Evolutionary conservation across 2,113 vertebrate genomes (phyloP), one percentile per base, ranked within the genome.

Genomic region (Pagrus major): DNA sequence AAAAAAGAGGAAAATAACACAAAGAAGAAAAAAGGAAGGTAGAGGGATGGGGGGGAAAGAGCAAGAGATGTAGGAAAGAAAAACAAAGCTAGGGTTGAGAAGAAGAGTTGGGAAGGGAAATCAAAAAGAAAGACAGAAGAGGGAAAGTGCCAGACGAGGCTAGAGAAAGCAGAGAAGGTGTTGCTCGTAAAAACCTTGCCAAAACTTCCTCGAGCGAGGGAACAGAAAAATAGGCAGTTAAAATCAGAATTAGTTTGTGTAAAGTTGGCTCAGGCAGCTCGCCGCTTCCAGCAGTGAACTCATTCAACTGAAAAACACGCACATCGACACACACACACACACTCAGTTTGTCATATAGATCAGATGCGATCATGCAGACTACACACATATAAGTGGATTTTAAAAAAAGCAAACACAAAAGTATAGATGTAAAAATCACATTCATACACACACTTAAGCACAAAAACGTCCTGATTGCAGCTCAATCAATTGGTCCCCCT

Each of bases 141-240:
- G n/a, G 49, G 55, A 63, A 64, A 79, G 42, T 16, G 65, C 55
- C 74, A 81, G 60, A 41, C 15, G 9, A 79, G 35, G 80, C 72
- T 37, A 12, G 54, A 83, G 88, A 91, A 89, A 90, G 72, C 10
- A 77, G 78, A 87, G 85, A 91, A 91, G 85, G 89, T 90, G 91
- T 86, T 78, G 78, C 76, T 86, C 29, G 51, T 78, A 54, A 82
- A 58, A 78, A 75, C 51, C 18, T 18, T 82, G 83, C 88, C 88
- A 91, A 85, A 82, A 80, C 75, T 46, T 76, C 55, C 76, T 89
- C 61, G 81, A 78, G 83, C 9, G 21, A 61, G 60, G 71, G 79
- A 84, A 85, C 55, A 87, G 78, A 85, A 81, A 86, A 85, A 82
- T 46, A 75, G 77, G 82, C 86, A 41, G 82, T 86, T 88, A 74